Evolutionary conservation across 2,797 vertebrate genomes (phyloP).

Genomic region (Anolis apletophallus): DNA sequence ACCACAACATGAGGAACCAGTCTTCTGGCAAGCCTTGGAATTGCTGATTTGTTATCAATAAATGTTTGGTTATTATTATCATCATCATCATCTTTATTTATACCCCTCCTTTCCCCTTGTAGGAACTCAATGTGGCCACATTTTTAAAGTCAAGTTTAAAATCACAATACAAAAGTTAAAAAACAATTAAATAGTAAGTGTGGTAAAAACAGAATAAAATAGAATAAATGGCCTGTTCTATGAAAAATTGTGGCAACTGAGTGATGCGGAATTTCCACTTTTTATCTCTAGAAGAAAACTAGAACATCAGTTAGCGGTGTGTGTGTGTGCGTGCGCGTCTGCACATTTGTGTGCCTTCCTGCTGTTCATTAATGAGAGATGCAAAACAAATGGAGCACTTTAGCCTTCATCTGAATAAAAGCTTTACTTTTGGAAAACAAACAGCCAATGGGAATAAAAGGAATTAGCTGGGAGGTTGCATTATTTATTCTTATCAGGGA

Average conservation of each 20-base stretch:
- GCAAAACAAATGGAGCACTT: conserved; percentile 63
- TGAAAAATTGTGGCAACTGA: conserved; percentile 47
- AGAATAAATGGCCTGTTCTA: background rate
- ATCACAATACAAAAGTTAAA: too few relatives aligned
- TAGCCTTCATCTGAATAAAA: conserved; percentile 50
- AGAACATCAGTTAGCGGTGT: conserved; percentile 60
- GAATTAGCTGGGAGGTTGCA: conserved; percentile 70
- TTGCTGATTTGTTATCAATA: too few relatives aligned
- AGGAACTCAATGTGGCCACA: too few relatives aligned
- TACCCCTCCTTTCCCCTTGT: too few relatives aligned
- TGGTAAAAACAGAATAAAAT: too few relatives aligned
- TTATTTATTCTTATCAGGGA: conserved; percentile 59
- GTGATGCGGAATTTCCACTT: conserved; percentile 45
- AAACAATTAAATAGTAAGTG: too few relatives aligned
- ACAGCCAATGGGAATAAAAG: conserved; percentile 66
- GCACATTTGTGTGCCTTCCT: conserved; percentile 37
- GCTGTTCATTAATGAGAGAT: conserved; percentile 70
- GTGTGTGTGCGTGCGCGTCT: conserved; percentile 14
- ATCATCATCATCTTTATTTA: too few relatives aligned
- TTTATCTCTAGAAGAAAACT: conserved; percentile 55
- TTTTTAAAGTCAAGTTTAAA: too few relatives aligned
- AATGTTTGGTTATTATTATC: too few relatives aligned
- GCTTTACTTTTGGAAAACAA: conserved; percentile 64
- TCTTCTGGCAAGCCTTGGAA: too few relatives aligned
- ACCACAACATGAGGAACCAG: too few relatives aligned